Base-by-base conservation (phyloP, 2,113 vertebrate genomes). In the Eira barbara region DNA sequence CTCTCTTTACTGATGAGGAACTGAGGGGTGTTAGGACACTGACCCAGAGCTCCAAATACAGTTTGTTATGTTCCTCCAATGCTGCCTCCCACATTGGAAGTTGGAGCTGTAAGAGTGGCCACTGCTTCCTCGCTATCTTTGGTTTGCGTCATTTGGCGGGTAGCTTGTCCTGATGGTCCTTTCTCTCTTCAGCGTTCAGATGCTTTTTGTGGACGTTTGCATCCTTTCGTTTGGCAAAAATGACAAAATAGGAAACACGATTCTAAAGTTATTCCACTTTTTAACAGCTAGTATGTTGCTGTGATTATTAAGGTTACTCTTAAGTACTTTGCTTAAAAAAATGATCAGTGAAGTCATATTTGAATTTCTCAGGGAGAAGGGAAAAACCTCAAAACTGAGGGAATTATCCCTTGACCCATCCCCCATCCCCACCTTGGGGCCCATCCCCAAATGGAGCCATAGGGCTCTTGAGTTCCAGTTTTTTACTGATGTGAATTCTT, bases 211-310 rank as follows among this genome's bases (percentile, higher is more conserved):
- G 47, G 45, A 78, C 10, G 55, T 85, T 55, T 81, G 11, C 47
- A n/a, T 57, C 21, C 84, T 87, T 82, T 47, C 84, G 1, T 90
- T 52, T 85, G 91, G 23, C 82, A 83, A n/a, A 92, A 76, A 91
- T 67, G 83, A 65, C 63, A 61, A 42, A 85, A 65, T n/a, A 61
- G 73, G 71, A 91, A 57, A 36, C 39, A 45, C 0, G 3, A 21
- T 59, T 89, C 23, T 97, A 15, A 89, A 93, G 80, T 71, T 42
- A 7, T 11, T 55, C 15, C 13, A 31, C 67, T 84, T 82, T 94
- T 94, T 96, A 47, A 39, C 36, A 94, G 23, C 59, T 93, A 57
- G 74, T 63, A 36, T 7, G 31, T 42, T 91, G 31, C 61, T 74
- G 0, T 95, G 18, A 36, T 83, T 71, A 15, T 45, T 93, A 18